Evolutionary conservation across 2,797 vertebrate species (phyloP).

Genomic region (Eutrigla gurnardus): DNA sequence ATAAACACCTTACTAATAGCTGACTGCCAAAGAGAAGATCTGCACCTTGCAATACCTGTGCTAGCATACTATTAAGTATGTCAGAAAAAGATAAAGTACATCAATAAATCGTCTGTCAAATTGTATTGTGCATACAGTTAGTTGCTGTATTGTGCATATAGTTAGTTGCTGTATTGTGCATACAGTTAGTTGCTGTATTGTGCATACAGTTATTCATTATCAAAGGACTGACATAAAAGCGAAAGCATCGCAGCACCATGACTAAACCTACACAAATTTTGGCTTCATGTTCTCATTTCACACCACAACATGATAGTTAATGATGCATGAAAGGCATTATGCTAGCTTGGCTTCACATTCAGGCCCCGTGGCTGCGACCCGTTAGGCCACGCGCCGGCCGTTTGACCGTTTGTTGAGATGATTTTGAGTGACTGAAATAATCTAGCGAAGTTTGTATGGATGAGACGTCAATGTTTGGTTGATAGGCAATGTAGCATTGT

Average conservation of each 20-base stretch:
- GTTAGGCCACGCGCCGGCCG: conserved; percentile 44
- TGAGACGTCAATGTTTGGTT: not conserved
- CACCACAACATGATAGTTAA: conserved; percentile 66
- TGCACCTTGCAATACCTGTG: not conserved
- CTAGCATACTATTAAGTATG: not conserved
- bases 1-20: conserved; percentile 10
- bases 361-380: conserved; percentile 48
- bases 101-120: not conserved
- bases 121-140: not conserved
- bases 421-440: conserved; percentile 14
- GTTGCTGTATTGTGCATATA: too few relatives aligned
- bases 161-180: too few relatives aligned
- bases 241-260: conserved; percentile 21
- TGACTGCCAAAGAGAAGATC: conserved; percentile 14
- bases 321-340: conserved; percentile 68
- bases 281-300: conserved; percentile 68
- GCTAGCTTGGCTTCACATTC: conserved; percentile 66
- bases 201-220: not conserved
- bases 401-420: conserved; percentile 31
- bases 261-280: conserved; percentile 47
- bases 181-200: too few relatives aligned
- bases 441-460: not conserved
- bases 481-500: not conserved
- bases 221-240: conserved; percentile 14
- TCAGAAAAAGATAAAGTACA: not conserved